These are phyloP conservation scores for Phalacrocorax carbo DNA, from an alignment of 2,113 vertebrate genomes.

Conservation along the genomic window DNA sequence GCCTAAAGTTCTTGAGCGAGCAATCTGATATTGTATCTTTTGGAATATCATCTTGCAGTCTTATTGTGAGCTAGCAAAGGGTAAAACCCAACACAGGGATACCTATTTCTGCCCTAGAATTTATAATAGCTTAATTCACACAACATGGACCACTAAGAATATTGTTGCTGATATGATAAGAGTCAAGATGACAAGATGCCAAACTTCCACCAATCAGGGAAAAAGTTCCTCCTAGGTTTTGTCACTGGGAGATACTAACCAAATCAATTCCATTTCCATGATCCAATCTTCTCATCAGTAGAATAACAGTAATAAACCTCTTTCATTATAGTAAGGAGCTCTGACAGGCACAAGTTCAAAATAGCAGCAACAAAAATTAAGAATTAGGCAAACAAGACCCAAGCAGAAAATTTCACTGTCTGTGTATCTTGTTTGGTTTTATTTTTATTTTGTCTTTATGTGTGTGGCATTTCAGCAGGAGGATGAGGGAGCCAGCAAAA, in stretches of 20 bases:
- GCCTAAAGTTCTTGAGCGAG: neutral
- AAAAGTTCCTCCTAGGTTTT: neutral
- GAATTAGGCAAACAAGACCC: neutral
- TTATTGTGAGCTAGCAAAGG: neutral
- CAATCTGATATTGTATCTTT: neutral
- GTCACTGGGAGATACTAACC: neutral
- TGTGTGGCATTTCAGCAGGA: neutral
- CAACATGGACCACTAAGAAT: neutral
- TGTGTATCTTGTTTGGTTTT: neutral
- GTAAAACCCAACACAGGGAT: accelerated
- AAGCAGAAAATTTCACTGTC: neutral
- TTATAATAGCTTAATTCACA: neutral
- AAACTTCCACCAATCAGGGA: neutral
- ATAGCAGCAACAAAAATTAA: neutral
- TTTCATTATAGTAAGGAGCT: neutral
- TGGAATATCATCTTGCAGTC: neutral
- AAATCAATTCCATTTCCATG: neutral
- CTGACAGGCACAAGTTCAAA: neutral
- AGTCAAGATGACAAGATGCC: neutral
- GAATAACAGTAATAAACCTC: neutral
- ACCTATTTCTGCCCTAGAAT: neutral
- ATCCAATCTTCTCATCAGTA: neutral
- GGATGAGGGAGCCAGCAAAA: neutral
- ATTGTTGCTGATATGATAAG: neutral
- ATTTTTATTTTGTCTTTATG: neutral